Base-by-base conservation (phyloP, 2,113 vertebrate genomes). In the Mormyrus lacerda region DNA sequence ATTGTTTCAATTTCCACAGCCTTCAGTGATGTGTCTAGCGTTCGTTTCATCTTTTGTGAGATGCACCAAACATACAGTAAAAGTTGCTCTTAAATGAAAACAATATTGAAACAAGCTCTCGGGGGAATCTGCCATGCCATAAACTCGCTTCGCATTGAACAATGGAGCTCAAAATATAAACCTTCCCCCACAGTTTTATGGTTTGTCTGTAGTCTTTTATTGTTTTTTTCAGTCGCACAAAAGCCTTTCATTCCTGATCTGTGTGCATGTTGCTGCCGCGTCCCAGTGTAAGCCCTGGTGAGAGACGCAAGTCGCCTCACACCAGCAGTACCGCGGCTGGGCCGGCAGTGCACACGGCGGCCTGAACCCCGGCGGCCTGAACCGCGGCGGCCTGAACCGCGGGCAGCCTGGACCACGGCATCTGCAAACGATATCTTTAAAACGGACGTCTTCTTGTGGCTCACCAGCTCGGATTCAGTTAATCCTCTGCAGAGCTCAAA, bases 381-480 rank as follows among this genome's bases (percentile, higher is more conserved):
- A 50, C 48, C 11, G 4, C 17, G 51, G 19, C 4, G 51, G 17
- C 51, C 51, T 21, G 51, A 21, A 55, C 51, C 51, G 1, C 17
- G 51, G 50, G 53, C 53, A 11, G 53, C 53, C 31, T 44, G 69
- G 31, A 53, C 61, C 11, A 1, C 51, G 39, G 9, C 83, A 89
- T 89, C 84, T 89, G 89, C 61, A 87, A 58, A 89, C 45, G 27
- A 87, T 87, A 87, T 87, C 85, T 87, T 85, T n/a, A 45, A 48
- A 45, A 89, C 9, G 3, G 31, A 51, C 44, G 51, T 69, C 24
- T 69, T 89, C 35, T 11, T 86, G 84, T 65, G 83, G 55, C 65
- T 45, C 27, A 17, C 83, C 83, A 87, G 24, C 42, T 87, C 73
- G 45, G 89, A 58, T 69, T 86, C 55, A 17, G 50, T 85, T 85